Evolutionary conservation across 2,888 invertebrate genomes (phyloP).

Genomic region (Oligia latruncula): DNA sequence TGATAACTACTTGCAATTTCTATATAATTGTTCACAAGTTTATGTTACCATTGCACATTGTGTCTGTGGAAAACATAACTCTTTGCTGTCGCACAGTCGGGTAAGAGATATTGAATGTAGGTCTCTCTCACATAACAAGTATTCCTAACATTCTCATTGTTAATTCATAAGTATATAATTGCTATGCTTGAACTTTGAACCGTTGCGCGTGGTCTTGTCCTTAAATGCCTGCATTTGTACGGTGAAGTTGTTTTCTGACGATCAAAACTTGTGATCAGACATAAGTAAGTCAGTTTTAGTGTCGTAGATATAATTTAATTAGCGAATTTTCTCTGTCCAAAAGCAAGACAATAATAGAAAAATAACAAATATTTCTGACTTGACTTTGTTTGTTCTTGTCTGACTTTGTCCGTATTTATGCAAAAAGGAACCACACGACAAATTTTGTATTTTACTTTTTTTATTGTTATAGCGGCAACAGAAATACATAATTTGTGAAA

Average conservation of each 20-base stretch:
- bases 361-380: no score
- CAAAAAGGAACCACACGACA: no score
- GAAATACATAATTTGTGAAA: no score
- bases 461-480: no score
- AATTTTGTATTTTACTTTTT: no score
- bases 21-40: constrained; percentile 3
- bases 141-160: background rate
- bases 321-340: background rate
- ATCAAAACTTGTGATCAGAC: background rate
- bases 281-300: background rate
- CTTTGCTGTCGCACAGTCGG: background rate
- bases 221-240: background rate
- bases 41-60: background rate
- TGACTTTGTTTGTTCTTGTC: no score
- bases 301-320: background rate
- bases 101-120: background rate
- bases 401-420: no score
- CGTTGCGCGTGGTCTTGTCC: background rate
- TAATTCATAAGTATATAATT: constrained; percentile 22
- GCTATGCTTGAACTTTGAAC: constrained; percentile 41
- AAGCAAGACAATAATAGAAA: background rate
- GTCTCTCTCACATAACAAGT: background rate
- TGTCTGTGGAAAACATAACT: background rate
- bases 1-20: background rate
- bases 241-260: background rate